Conservation (phyloP, 2,888 invertebrate genomes). For the Tupiocoris notatus region DNA sequence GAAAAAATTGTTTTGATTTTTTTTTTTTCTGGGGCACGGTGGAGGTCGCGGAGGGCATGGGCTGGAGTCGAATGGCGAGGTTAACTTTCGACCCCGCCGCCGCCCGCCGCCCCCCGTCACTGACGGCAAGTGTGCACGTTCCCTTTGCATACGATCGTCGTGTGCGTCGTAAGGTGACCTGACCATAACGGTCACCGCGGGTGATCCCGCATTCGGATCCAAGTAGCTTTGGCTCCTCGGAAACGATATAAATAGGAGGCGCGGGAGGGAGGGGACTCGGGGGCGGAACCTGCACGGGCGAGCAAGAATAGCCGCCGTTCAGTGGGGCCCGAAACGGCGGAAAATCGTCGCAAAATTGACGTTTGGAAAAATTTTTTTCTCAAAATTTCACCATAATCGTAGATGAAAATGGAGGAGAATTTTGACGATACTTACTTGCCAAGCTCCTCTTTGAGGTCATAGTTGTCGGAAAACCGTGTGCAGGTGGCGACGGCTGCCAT, state of each 20-base stretch:
- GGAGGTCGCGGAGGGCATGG: neutral
- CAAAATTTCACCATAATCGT: too few relatives aligned
- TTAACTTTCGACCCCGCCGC: neutral
- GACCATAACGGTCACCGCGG: too few relatives aligned
- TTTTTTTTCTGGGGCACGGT: neutral
- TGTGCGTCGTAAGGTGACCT: too few relatives aligned
- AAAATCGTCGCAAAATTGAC: too few relatives aligned
- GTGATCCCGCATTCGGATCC: too few relatives aligned
- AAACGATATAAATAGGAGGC: neutral
- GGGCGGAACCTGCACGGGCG: neutral
- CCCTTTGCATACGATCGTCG: too few relatives aligned
- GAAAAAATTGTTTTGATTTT: too few relatives aligned
- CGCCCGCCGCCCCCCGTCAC: neutral
- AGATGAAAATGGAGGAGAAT: neutral
- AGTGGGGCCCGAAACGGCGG: too few relatives aligned
- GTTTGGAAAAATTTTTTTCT: too few relatives aligned
- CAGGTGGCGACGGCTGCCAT: conserved; percentile 89
- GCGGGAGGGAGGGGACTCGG: neutral
- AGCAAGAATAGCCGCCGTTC: neutral
- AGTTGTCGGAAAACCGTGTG: conserved; percentile 98
- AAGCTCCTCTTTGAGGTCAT: conserved; percentile 98
- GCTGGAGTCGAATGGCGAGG: neutral
- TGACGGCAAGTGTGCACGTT: neutral
- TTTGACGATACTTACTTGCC: conserved; percentile 79
- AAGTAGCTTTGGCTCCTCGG: neutral